Conservation (phyloP, 2,888 invertebrate genomes). For the Chrysotoxum bicinctum region DNA sequence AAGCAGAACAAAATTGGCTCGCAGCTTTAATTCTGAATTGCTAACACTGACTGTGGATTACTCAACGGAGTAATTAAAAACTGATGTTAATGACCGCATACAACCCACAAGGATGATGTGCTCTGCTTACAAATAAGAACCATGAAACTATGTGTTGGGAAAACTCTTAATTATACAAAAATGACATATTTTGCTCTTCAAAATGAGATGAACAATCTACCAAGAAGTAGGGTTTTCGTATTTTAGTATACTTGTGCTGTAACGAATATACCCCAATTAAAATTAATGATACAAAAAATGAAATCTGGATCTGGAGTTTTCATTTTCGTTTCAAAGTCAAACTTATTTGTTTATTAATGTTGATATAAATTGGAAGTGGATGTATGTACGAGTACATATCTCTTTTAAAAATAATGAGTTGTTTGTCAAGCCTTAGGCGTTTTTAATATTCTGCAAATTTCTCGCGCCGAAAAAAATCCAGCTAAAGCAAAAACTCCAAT, state of each 20-base stretch:
- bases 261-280: slow-evolving; percentile 12
- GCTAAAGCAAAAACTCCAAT: too few species aligned
- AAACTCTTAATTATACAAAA: not conserved
- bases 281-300: slow-evolving; percentile 8
- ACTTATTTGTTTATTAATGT: not conserved
- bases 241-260: not conserved
- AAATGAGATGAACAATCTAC: slow-evolving; percentile 1
- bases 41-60: not conserved
- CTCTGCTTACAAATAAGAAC: slow-evolving; percentile 9
- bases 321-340: not conserved
- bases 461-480: too few species aligned
- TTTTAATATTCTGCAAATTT: too few species aligned
- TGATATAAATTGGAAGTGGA: not conserved
- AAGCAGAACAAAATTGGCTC: slow-evolving; percentile 11
- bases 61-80: slow-evolving; percentile 36
- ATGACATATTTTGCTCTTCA: not conserved
- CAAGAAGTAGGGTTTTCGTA: not conserved
- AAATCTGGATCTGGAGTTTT: not conserved
- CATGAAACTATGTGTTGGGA: not conserved
- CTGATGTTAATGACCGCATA: slow-evolving; percentile 16
- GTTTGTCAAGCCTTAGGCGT: not conserved
- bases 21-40: slow-evolving; percentile 8
- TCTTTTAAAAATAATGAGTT: not conserved
- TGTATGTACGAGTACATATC: not conserved
- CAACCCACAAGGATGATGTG: slow-evolving; percentile 8